Conservation (phyloP, 1,140 invertebrate genomes). For the Achroia grisella region DNA sequence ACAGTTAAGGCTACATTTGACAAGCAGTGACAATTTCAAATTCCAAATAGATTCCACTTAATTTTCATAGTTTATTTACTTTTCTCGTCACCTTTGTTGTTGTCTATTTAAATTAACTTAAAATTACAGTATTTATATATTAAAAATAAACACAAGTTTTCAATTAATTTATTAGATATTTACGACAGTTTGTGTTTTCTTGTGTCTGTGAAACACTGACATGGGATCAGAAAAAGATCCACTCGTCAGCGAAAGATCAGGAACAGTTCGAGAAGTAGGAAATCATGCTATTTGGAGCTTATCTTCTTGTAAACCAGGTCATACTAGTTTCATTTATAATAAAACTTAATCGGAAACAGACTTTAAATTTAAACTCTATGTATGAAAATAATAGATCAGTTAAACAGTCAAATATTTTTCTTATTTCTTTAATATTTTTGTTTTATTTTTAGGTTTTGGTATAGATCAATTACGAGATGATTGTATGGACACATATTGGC, state of each 20-base stretch:
- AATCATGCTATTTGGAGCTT: constrained; percentile 98
- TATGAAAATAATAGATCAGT: no score
- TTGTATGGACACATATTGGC: constrained; percentile 98
- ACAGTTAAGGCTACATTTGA: no score
- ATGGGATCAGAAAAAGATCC: constrained; percentile 77
- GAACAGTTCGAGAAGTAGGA: constrained; percentile 93
- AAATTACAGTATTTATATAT: no score
- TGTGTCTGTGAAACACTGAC: neutral
- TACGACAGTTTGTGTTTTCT: no score
- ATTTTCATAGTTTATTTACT: no score
- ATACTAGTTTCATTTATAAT: constrained; percentile 8
- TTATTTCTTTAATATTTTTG: neutral
- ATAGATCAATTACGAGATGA: constrained; percentile 97
- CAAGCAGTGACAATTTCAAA: no score
- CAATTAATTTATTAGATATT: no score
- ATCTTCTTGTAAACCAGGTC: constrained; percentile 97
- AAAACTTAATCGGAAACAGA: neutral
- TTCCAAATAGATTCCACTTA: no score
- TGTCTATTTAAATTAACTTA: no score
- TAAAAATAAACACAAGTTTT: no score
- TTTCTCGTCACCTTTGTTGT: no score
- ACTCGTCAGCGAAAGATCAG: constrained; percentile 81
- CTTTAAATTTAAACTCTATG: neutral
- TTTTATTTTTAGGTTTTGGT: constrained; percentile 86
- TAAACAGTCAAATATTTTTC: no score